Evolutionary conservation across 2,797 vertebrate species (phyloP).

Genomic region (Orestias chungarensis): DNA sequence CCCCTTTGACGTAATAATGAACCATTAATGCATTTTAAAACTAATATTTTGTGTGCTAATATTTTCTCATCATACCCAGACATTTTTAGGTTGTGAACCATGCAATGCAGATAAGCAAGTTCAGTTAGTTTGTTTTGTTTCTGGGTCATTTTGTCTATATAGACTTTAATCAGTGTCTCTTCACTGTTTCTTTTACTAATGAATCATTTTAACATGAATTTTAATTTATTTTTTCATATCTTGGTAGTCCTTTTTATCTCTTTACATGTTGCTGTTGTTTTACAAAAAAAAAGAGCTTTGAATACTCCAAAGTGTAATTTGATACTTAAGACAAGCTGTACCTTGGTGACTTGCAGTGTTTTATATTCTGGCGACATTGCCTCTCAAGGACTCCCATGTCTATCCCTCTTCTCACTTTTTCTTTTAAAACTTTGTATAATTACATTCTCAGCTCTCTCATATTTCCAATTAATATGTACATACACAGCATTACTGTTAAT

Average conservation of each 20-base stretch:
- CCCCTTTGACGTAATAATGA: conserved; percentile 6
- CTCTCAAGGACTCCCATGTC: conserved; percentile 9
- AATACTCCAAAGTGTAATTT: conserved; percentile 51
- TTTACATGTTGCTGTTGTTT: background rate
- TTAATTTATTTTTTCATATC: too few relatives aligned
- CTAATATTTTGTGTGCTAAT: background rate
- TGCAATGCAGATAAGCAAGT: background rate
- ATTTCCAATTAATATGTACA: background rate
- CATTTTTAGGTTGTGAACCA: background rate
- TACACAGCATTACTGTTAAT: background rate
- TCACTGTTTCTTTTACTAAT: too few relatives aligned
- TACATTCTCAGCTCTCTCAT: too few relatives aligned
- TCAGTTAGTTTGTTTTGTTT: background rate
- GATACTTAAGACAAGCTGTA: conserved; percentile 49
- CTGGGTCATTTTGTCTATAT: background rate
- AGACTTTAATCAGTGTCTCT: too few relatives aligned
- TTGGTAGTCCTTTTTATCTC: too few relatives aligned
- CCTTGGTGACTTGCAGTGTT: conserved; percentile 49
- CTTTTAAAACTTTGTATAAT: background rate
- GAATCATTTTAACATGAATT: background rate
- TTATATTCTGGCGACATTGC: conserved; percentile 46
- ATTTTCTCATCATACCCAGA: background rate
- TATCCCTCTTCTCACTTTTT: conserved; percentile 18
- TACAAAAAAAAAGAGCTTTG: conserved; percentile 33
- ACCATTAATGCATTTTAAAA: background rate